Evolutionary conservation across 2,888 invertebrate species (phyloP).

Genomic region (Agrochola lota): DNA sequence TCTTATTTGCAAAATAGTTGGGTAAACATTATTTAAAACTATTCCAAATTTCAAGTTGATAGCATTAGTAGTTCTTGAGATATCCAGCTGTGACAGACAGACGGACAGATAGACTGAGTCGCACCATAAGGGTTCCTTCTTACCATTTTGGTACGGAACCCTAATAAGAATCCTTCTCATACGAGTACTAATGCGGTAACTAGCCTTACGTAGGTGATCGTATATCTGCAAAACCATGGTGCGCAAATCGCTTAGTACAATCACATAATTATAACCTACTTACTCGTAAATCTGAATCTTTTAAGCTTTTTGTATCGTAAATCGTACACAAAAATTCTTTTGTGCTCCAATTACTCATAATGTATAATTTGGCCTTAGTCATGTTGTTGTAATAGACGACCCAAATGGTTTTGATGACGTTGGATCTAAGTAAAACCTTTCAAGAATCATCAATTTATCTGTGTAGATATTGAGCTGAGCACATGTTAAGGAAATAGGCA

Average conservation of each 20-base stretch:
- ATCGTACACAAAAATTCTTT: neutral
- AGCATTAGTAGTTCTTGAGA: no score
- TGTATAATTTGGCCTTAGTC: neutral
- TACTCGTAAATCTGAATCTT: neutral
- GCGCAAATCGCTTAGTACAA: neutral
- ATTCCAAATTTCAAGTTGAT: no score
- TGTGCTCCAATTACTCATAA: constrained; percentile 1
- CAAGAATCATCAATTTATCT: constrained; percentile 28
- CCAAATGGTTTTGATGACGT: constrained; percentile 31
- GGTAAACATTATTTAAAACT: no score
- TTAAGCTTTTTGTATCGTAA: neutral
- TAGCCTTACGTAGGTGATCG: neutral
- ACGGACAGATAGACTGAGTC: no score
- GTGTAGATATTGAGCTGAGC: constrained; percentile 10
- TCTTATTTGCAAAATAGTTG: no score
- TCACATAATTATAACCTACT: no score
- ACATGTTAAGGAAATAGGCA: constrained; percentile 28
- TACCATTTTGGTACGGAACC: no score
- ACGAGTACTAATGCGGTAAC: neutral
- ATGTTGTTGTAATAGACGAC: constrained; percentile 23
- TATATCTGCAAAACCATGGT: neutral
- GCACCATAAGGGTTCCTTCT: no score
- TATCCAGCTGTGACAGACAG: no score
- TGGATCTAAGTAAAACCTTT: neutral
- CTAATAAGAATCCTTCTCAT: neutral